Conservation (phyloP, 2,113 vertebrate species). For the Miniopterus natalensis region DNA sequence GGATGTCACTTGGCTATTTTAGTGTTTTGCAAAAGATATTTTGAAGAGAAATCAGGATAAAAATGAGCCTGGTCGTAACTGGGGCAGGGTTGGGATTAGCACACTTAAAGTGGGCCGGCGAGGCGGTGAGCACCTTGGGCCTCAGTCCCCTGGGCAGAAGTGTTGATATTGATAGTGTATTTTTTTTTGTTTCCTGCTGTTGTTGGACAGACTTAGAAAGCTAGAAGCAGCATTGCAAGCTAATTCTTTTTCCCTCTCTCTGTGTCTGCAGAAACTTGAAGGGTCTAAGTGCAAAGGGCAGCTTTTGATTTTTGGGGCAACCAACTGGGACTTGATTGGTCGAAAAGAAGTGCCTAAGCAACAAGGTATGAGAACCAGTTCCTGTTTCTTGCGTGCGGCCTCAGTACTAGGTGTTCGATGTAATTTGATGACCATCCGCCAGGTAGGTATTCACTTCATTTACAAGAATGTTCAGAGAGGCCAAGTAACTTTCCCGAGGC, state of each 20-base stretch:
- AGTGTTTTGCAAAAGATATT: background rate
- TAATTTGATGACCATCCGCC: fast-evolving
- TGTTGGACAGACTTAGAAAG: background rate
- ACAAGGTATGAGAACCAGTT: constrained; percentile 90
- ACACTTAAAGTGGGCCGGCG: fast-evolving
- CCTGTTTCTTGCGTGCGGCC: background rate
- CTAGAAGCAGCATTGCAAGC: background rate
- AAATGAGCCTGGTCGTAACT: background rate
- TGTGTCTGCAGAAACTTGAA: constrained; percentile 93
- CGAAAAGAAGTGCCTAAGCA: constrained; percentile 98
- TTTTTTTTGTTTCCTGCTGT: background rate
- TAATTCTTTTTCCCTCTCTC: constrained; percentile 58
- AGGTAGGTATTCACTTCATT: background rate
- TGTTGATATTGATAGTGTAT: fast-evolving
- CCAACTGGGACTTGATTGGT: constrained; percentile 99
- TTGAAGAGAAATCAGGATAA: background rate
- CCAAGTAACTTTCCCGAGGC: background rate
- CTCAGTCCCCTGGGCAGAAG: fast-evolving
- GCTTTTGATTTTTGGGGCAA: constrained; percentile 96
- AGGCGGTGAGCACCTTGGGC: background rate
- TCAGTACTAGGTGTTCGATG: fast-evolving
- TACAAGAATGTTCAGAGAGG: background rate
- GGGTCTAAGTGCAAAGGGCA: constrained; percentile 95
- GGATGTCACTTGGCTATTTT: background rate
- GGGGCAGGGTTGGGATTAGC: background rate